Base-by-base conservation (phyloP, 2,113 vertebrate genomes). In the Murina feae region DNA sequence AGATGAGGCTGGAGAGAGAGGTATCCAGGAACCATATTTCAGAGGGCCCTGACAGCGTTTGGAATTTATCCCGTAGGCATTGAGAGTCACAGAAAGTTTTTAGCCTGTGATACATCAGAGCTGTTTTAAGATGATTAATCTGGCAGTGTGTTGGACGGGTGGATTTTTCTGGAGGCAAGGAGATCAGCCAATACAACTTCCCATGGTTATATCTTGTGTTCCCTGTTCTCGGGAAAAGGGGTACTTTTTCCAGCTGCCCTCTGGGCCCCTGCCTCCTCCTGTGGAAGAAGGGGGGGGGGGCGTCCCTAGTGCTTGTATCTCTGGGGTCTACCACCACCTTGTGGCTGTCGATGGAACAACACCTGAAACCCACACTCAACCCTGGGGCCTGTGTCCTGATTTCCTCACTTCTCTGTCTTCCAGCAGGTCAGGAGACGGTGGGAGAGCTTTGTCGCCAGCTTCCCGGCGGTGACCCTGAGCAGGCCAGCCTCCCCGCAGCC, bases 341-440 rank as follows among this genome's bases (percentile, higher is more conserved):
- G 90, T 95, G 96, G 95, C 82, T 21, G 1, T n/a, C 25, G 55
- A 18, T 69, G 85, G 88, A 96, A 96, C n/a, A 90, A 60, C 92
- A 97, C 30, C 78, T 21, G 75, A 79, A 72, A 37, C 91, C 94
- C 86, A 68, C 37, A 0, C n/a, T 35, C 32, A 6, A 20, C 6
- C 0, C 0, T 13, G 1, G 1, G 8, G 9, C 69, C 12, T 9
- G 60, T 13, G 11, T 10, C 9, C 72, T 86, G 47, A 65, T 28
- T 6, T 35, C 12, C 9, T n/a, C 0, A 0, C 11, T 1, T 30
- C n/a, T 58, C 71, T 79, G 72, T 89, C 68, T 89, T 58, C 32
- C 86, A 72, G 85, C 94, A 97, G 94, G 53, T 97, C 8, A 94
- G 51, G 37, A 97, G 92, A 63, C 90, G 74, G 63, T 97, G 97